Evolutionary conservation across 2,888 invertebrate species (phyloP), one percentile per base, ranked within the genome.

Genomic region (Rotaria sp.): DNA sequence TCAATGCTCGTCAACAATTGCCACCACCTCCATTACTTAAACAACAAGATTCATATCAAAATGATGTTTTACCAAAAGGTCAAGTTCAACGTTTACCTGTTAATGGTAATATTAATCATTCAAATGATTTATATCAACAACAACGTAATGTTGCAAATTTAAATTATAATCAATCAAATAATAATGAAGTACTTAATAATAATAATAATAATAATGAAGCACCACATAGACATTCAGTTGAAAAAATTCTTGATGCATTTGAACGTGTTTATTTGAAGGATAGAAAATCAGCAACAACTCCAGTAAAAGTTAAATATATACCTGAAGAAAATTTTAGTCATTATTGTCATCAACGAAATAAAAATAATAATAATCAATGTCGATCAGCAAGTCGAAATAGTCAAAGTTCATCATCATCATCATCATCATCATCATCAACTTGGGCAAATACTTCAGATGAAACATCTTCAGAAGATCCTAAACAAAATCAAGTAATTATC

Each of bases 201-300:
- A 3, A 55, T n/a, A n/a, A 26, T 57, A 3, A n/a, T 75, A 21
- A 45, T 45, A 1, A 21, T 5, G 13, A 7, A 10, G 11, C 45
- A 24, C 41, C 13, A 45, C 41, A 80, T 26, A n/a, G 45, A 11
- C 38, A n/a, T 15, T 80, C 80, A 45, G 45, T 26, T 5, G 80
- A 80, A 80, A 80, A 80, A 45, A 80, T 80, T 80, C 45, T 80
- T 13, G 80, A 80, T 80, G 80, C 80, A 45, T 80, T 80, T 21
- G 80, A 80, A 45, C 41, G 45, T 45, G n/a, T 80, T 18, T 80
- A 80, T 45, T n/a, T 24, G 38, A 80, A 80, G 2, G 38, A 30
- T 45, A 45, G 75, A 2, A 41, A 30, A 45, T 45, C 80, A 80
- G 5, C 45, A n/a, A 45, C 45, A 41, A 45, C 5, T 13, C 45